A percentile compares a stretch with the other conserved stretches of the same genome.
phyloP scores from a whole-genome alignment of 2,797 vertebrate genomes.

The Pseudotriccus pelzelni region DNA sequence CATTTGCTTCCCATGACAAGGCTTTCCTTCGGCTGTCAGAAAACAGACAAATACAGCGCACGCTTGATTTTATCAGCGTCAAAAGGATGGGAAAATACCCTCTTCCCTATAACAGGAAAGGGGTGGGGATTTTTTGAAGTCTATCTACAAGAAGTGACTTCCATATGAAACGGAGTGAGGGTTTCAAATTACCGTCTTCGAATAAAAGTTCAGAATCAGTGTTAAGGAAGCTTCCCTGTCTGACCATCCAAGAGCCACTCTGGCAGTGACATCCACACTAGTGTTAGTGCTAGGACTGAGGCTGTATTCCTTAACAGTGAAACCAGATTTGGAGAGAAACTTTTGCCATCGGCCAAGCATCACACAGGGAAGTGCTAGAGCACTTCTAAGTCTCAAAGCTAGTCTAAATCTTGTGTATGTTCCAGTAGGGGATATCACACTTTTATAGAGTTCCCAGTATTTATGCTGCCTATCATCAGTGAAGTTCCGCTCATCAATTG shows the following conservation, averaged over 20 bases:
- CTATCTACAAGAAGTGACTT: neutral
- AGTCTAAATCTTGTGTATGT: accelerated
- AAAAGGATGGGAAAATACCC: accelerated
- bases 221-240: neutral
- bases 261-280: neutral
- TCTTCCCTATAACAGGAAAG: accelerated
- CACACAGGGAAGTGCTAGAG: accelerated
- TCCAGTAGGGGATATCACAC: accelerated
- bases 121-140: neutral
- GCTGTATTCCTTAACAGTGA: neutral
- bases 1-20: accelerated
- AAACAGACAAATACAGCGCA: neutral
- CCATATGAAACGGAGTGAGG: accelerated
- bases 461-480: neutral
- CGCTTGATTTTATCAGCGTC: accelerated
- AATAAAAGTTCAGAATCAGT: accelerated
- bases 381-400: accelerated
- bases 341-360: neutral
- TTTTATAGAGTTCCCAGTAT: neutral
- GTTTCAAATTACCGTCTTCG: neutral
- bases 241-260: too few relatives aligned
- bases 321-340: neutral
- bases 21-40: neutral
- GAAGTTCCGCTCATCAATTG: neutral
- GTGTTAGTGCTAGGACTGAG: neutral